Evolutionary conservation across 2,797 vertebrate species (phyloP).

Genomic region (Sphaeramia orbicularis): DNA sequence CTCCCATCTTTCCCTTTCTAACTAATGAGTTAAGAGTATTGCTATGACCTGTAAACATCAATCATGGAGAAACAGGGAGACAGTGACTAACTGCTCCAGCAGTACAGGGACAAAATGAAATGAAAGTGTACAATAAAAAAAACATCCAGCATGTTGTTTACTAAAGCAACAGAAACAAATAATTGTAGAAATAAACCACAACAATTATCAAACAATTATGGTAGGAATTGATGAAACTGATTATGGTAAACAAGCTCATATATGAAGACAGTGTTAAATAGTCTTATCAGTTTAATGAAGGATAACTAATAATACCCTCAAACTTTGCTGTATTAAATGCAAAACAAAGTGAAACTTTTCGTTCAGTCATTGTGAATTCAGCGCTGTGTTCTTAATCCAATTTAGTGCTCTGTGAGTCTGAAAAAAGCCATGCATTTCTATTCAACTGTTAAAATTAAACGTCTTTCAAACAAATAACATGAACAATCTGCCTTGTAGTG

Average conservation of each 20-base stretch:
- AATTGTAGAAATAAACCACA: conserved; percentile 46
- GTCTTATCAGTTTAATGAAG: conserved; percentile 47
- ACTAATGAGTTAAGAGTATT: conserved; percentile 88
- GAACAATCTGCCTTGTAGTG: conserved; percentile 58
- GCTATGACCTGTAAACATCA: conserved; percentile 86
- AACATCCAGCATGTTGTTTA: conserved; percentile 60
- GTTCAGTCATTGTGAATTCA: conserved; percentile 75
- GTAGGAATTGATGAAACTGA: not conserved
- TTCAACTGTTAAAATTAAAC: conserved; percentile 75
- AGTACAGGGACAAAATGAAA: conserved; percentile 75
- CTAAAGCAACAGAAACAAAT: conserved; percentile 49
- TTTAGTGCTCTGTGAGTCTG: conserved; percentile 59
- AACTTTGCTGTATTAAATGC: conserved; percentile 37
- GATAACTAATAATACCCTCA: conserved; percentile 40
- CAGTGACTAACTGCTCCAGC: conserved; percentile 79
- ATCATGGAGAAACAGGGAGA: conserved; percentile 76
- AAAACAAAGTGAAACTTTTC: conserved; percentile 64
- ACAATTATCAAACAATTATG: conserved; percentile 48
- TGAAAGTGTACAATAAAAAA: conserved; percentile 81
- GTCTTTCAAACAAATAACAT: conserved; percentile 75
- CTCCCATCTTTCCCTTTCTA: conserved; percentile 84
- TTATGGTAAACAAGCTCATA: conserved; percentile 41
- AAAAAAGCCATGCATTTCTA: conserved; percentile 64
- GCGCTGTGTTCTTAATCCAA: conserved; percentile 68
- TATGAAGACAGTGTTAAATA: conserved; percentile 27